Evolutionary conservation across 2,888 invertebrate genomes (phyloP), one percentile per base, ranked within the genome.

Genomic region (Endotricha flammealis): DNA sequence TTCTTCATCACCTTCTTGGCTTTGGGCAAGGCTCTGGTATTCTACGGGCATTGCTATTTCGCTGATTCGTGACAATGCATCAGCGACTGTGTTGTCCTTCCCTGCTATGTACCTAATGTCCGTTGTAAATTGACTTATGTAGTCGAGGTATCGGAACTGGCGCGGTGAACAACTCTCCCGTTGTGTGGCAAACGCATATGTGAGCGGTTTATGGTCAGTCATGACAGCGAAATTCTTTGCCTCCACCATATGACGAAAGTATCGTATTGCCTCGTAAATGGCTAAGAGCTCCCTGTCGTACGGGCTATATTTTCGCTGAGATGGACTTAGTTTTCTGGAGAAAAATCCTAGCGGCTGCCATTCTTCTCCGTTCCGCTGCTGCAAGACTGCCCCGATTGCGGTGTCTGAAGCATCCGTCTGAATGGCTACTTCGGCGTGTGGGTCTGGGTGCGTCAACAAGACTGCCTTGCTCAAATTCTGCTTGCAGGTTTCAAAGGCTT

Each of bases 261-360:
- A 46, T 32, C 57, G 57, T 0, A 76, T 48, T 0, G 63, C 61
- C 31, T 51, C 41, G 35, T 71, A 77, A 2, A 60, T 55, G 0
- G 64, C 68, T 3, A 64, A 44, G 0, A 77, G 48, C 46, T 72
- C 66, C 1, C 68, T 28, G 35, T 75, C 67, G 38, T 69, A 72
- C 9, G 33, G 38, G 6, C 14, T 23, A 12, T 38, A 38, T 22
- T 38, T 37, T 2, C 7, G 9, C 17, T 29, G 29, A 11, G 29
- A n/a, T 3, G 28, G 11, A n/a, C 11, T 11, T 10, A 29, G 10
- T 6, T 29, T 29, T 4, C 16, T 2, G 6, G 27, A 12, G 25
- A 36, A 33, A 11, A 36, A 40, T 6, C 29, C 29, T 14, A 40
- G 12, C 1, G 36, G 36, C 10, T 36, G 36, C 32, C 36, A 36